Percentiles rank a stretch among this genome's conserved stretches.
Conservation (phyloP, 2,113 vertebrate species). For the Larimichthys crocea region DNA sequence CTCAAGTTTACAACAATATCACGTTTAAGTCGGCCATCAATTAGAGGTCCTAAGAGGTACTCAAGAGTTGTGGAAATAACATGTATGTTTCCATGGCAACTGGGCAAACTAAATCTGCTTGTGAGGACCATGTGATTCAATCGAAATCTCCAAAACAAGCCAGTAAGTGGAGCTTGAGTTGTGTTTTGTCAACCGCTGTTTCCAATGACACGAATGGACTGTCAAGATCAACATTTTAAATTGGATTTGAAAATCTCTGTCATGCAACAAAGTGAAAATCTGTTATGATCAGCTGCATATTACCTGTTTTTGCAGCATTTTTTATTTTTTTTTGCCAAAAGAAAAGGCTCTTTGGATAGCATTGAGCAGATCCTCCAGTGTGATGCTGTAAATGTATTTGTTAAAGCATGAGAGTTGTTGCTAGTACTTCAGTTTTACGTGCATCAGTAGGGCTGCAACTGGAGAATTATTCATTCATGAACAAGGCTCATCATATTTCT, state of each 20-base stretch:
- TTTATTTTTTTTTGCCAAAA: too few relatives aligned
- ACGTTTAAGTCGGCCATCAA: neutral
- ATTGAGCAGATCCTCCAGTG: neutral
- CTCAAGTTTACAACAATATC: neutral
- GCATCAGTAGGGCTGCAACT: neutral
- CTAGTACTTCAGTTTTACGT: neutral
- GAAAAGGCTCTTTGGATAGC: neutral
- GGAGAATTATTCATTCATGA: neutral
- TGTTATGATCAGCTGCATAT: neutral
- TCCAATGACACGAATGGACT: neutral
- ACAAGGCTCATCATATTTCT: neutral
- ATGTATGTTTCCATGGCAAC: neutral
- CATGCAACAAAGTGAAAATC: neutral
- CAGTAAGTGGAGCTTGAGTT: neutral
- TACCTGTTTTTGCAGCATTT: slow-evolving; percentile 2
- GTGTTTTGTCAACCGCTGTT: neutral
- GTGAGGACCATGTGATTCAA: neutral
- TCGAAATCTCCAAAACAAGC: neutral
- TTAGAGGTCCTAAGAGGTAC: neutral
- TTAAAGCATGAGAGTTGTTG: slow-evolving; percentile 3
- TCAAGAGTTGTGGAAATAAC: neutral
- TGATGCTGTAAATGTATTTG: neutral
- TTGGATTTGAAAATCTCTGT: neutral
- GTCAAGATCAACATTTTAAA: neutral
- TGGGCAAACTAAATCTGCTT: neutral